Evolutionary conservation across 92 coral and sea anemone species (phyloP).

Genomic region (Paragorgia papillata): DNA sequence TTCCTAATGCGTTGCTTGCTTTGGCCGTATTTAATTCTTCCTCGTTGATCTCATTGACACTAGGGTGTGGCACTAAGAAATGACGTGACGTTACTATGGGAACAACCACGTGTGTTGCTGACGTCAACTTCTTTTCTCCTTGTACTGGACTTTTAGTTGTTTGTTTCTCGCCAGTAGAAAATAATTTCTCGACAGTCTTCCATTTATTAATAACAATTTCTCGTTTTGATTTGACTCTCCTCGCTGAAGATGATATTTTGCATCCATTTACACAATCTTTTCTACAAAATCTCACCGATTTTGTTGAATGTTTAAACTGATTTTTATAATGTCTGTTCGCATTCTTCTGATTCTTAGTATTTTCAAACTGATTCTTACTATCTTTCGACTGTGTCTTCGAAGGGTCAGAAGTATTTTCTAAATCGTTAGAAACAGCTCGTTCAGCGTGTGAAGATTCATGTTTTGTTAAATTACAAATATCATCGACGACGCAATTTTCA

Average conservation of each 20-base stretch:
- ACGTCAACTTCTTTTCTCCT: not conserved
- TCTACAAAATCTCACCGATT: not conserved
- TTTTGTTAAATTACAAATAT: too few relatives aligned
- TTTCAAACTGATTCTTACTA: not conserved
- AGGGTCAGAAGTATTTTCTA: too few relatives aligned
- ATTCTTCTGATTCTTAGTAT: not conserved
- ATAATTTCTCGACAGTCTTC: not conserved
- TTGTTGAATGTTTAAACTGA: too few relatives aligned
- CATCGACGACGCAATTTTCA: too few relatives aligned
- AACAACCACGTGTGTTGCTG: not conserved
- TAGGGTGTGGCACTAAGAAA: not conserved
- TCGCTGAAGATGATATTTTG: too few relatives aligned
- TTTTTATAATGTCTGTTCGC: not conserved
- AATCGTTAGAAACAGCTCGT: too few relatives aligned
- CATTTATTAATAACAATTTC: not conserved
- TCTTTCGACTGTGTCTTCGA: not conserved
- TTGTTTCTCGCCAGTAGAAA: conserved; percentile 10
- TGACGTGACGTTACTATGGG: not conserved
- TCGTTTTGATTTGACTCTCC: not conserved
- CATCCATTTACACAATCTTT: too few relatives aligned
- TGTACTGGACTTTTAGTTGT: not conserved
- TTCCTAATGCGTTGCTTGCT: not conserved
- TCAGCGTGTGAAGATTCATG: too few relatives aligned
- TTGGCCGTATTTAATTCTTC: not conserved
- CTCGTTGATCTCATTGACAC: not conserved